Evolutionary conservation across 1,140 invertebrate species (phyloP).

Genomic region (Sesamia nonagrioides): DNA sequence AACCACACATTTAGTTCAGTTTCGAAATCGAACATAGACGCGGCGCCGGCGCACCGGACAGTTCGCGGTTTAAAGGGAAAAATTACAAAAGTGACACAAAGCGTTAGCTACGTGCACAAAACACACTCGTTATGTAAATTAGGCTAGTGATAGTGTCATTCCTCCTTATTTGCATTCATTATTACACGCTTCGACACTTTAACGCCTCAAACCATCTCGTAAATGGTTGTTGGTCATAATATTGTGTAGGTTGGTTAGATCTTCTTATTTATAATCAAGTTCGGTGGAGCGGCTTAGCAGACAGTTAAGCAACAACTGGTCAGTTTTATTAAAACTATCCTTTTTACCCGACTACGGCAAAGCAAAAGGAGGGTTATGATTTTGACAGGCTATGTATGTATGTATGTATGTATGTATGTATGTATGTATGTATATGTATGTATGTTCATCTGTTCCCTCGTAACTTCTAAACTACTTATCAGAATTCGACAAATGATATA

Average conservation of each 20-base stretch:
- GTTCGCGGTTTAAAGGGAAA: slow-evolving; percentile 8
- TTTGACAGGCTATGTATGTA: no score
- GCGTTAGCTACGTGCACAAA: slow-evolving; percentile 19
- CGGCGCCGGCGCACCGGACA: slow-evolving; percentile 17
- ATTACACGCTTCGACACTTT: slow-evolving; percentile 53
- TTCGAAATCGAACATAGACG: slow-evolving; percentile 62
- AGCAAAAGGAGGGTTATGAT: no score
- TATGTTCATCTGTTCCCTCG: no score
- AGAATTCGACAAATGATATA: no score
- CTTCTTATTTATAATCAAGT: slow-evolving; percentile 5
- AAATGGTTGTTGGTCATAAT: slow-evolving; percentile 20
- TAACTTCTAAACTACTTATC: no score
- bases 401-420: no score
- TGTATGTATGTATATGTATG: no score
- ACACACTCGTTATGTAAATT: slow-evolving; percentile 64
- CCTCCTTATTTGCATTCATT: slow-evolving; percentile 61
- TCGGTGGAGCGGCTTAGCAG: background rate
- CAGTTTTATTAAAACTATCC: background rate
- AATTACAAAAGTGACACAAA: slow-evolving; percentile 18
- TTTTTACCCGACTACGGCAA: no score
- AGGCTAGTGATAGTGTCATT: slow-evolving; percentile 47
- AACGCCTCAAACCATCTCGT: slow-evolving; percentile 20
- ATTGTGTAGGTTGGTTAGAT: slow-evolving; percentile 3
- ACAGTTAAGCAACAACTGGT: slow-evolving; percentile 2
- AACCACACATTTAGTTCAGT: slow-evolving; percentile 73